A percentile compares a stretch with the other conserved stretches of the same genome.
phyloP scores from a whole-genome alignment of 2,113 vertebrate genomes.

The Bubo blakistoni region DNA sequence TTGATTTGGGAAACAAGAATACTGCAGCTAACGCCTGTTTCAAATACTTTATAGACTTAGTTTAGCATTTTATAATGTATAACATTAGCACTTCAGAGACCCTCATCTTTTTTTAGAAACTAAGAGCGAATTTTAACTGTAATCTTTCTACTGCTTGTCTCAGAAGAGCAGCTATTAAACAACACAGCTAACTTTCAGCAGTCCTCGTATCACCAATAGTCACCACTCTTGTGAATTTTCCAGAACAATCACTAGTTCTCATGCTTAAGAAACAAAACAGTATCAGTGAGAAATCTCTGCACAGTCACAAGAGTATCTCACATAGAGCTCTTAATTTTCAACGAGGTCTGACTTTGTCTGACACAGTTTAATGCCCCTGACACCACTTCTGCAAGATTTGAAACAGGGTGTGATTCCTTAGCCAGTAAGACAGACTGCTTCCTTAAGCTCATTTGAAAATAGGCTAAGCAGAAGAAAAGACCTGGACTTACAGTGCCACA shows the following conservation, averaged over 20 bases:
- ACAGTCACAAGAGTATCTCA: neutral
- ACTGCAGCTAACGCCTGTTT: neutral
- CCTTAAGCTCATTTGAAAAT: neutral
- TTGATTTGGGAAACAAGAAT: neutral
- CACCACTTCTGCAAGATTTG: neutral
- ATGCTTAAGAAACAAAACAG: neutral
- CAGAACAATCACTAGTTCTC: neutral
- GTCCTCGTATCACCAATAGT: neutral
- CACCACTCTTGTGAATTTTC: neutral
- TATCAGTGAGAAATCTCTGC: neutral
- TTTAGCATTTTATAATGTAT: neutral
- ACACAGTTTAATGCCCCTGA: neutral
- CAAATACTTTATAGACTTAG: conserved; percentile 5
- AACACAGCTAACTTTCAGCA: neutral
- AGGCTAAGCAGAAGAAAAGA: neutral
- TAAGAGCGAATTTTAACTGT: neutral
- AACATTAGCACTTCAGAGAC: conserved; percentile 21
- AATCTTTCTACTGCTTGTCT: neutral
- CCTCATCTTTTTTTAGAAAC: neutral
- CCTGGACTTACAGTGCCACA: neutral
- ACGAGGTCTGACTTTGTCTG: neutral
- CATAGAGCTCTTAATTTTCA: neutral
- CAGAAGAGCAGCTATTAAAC: neutral
- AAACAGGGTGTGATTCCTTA: neutral
- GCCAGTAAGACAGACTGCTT: neutral